Evolutionary conservation across 2,113 vertebrate species (phyloP).

Genomic region (Lagopus leucura): DNA sequence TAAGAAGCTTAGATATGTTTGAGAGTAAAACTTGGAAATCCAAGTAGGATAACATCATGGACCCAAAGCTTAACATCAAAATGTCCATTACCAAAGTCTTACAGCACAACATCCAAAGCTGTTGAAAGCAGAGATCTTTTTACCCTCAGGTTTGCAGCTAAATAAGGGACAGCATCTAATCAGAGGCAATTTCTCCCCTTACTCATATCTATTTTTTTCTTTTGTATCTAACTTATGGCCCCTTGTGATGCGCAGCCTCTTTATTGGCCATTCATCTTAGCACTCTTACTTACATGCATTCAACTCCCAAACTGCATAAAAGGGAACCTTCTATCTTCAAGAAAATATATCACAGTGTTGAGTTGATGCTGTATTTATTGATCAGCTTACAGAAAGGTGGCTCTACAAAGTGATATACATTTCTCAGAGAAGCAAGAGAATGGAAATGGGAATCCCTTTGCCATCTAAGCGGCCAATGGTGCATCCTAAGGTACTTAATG

Average conservation of each 20-base stretch:
- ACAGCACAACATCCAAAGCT: not conserved
- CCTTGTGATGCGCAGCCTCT: not conserved
- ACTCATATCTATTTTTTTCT: not conserved
- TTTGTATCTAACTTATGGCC: not conserved
- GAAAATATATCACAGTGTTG: not conserved
- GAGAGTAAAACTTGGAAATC: slow-evolving; percentile 45
- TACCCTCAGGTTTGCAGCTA: not conserved
- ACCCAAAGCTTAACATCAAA: not conserved
- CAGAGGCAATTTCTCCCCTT: not conserved
- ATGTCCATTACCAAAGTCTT: not conserved
- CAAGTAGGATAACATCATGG: slow-evolving; percentile 17
- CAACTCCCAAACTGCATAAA: not conserved
- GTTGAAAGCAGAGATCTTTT: not conserved
- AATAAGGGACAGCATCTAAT: not conserved
- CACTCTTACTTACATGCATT: not conserved
- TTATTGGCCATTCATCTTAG: fast-evolving
- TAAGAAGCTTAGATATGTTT: slow-evolving; percentile 41
- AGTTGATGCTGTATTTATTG: slow-evolving; percentile 72
- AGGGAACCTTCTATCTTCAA: not conserved
- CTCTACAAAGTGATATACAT: not conserved
- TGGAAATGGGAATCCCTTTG: not conserved
- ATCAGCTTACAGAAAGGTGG: not conserved
- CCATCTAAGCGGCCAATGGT: not conserved
- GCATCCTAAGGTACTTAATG: not conserved
- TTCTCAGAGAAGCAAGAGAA: slow-evolving; percentile 9